Percentiles rank a stretch among this genome's conserved stretches.
phyloP scores from a whole-genome alignment of 2,888 invertebrate species.

The Mesorhabditis spiculigera region DNA sequence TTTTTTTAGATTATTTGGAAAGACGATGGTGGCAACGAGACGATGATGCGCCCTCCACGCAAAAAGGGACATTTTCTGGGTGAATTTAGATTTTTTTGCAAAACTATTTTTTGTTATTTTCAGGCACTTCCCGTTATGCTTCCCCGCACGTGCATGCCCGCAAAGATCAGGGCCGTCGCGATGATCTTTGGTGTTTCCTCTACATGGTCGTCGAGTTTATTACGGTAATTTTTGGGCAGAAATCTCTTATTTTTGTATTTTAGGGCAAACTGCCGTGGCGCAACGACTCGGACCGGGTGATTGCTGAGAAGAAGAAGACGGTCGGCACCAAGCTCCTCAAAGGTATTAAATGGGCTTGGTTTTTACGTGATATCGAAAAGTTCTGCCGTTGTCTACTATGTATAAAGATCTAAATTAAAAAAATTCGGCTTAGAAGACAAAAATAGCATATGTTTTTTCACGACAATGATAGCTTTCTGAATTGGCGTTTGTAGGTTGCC shows the following conservation, averaged over 20 bases:
- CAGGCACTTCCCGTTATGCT: not conserved
- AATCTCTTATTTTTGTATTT: not conserved
- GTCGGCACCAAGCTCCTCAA: conserved; percentile 23
- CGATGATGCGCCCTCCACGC: conserved; percentile 27
- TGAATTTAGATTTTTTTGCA: no score
- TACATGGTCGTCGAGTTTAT: conserved; percentile 46
- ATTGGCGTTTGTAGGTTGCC: not conserved
- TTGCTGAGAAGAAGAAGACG: conserved; percentile 19
- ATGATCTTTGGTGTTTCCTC: conserved; percentile 50
- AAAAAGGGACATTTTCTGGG: conserved; percentile 35
- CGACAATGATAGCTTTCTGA: no score
- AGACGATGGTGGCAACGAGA: not conserved
- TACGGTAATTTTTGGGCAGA: conserved; percentile 5
- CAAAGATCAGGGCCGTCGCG: conserved; percentile 43
- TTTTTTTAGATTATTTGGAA: not conserved
- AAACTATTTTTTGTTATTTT: no score
- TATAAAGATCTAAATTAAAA: no score
- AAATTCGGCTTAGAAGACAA: no score
- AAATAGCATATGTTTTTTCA: no score
- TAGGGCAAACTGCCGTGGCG: conserved; percentile 27
- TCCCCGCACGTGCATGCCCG: not conserved
- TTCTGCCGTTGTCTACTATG: no score
- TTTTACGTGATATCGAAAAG: conserved; percentile 23
- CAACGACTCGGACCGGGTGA: conserved; percentile 19
- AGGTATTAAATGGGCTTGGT: conserved; percentile 26